These are phyloP conservation scores for Leucopsar rothschildi DNA, from an alignment of 2,113 vertebrate genomes.

Conservation along the genomic window DNA sequence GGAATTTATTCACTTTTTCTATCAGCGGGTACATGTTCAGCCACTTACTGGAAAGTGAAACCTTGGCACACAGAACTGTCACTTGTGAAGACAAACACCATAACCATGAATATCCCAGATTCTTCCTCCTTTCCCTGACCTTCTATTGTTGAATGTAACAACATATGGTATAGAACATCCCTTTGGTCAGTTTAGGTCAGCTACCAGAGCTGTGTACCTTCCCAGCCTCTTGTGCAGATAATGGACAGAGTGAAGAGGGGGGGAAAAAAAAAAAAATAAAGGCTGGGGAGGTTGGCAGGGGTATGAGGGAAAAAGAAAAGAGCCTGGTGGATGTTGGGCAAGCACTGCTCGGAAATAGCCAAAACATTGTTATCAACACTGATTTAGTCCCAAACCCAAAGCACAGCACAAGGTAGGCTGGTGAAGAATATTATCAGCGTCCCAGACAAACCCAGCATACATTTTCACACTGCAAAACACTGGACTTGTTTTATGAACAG, in stretches of 20 bases:
- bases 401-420: neutral
- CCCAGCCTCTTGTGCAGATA: neutral
- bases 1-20: neutral
- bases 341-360: rapidly evolving
- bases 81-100: neutral
- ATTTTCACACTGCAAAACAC: neutral
- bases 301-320: neutral
- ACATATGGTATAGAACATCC: neutral
- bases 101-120: neutral
- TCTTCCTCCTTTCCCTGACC: neutral
- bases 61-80: neutral
- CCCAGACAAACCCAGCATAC: neutral
- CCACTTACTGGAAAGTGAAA: neutral
- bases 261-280: too few species aligned
- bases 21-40: neutral
- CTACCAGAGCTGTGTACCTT: neutral
- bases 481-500: neutral
- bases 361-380: neutral
- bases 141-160: neutral
- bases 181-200: neutral
- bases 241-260: neutral
- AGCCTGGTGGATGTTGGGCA: neutral
- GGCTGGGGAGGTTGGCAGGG: rapidly evolving
- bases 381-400: neutral
- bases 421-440: neutral